A percentile compares a stretch with the other conserved stretches of the same genome.
These are phyloP conservation scores for Clitarchus hookeri DNA, from an alignment of 2,888 invertebrate genomes.

Conservation along the genomic window DNA sequence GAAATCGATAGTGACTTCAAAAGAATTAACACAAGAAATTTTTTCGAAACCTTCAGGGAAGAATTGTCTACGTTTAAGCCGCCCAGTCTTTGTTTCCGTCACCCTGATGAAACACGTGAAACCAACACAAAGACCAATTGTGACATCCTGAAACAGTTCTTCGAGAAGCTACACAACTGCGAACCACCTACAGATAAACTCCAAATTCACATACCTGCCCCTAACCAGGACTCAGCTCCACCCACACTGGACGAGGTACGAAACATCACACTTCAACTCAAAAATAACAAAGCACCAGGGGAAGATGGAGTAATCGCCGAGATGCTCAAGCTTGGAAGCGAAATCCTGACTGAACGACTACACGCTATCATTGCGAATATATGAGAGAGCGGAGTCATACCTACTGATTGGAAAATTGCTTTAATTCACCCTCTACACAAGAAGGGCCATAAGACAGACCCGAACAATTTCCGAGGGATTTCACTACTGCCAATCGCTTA, in stretches of 20 bases:
- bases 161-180: constrained; percentile 3
- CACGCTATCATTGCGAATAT: too few species aligned
- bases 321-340: too few species aligned
- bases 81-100: not conserved
- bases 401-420: not conserved
- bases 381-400: too few species aligned
- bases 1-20: too few species aligned
- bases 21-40: not conserved
- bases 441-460: not conserved
- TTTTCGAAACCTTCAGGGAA: not conserved
- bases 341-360: too few species aligned
- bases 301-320: too few species aligned
- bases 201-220: not conserved
- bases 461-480: not conserved
- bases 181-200: not conserved
- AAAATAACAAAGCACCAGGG: too few species aligned
- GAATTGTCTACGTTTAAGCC: not conserved
- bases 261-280: too few species aligned
- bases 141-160: not conserved
- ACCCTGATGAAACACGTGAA: not conserved
- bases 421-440: constrained; percentile 16
- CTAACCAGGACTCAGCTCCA: too few species aligned
- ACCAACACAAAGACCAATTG: not conserved
- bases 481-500: constrained; percentile 2
- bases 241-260: too few species aligned